phyloP scores from a whole-genome alignment of 1,140 invertebrate genomes.

The Microplitis mediator region DNA sequence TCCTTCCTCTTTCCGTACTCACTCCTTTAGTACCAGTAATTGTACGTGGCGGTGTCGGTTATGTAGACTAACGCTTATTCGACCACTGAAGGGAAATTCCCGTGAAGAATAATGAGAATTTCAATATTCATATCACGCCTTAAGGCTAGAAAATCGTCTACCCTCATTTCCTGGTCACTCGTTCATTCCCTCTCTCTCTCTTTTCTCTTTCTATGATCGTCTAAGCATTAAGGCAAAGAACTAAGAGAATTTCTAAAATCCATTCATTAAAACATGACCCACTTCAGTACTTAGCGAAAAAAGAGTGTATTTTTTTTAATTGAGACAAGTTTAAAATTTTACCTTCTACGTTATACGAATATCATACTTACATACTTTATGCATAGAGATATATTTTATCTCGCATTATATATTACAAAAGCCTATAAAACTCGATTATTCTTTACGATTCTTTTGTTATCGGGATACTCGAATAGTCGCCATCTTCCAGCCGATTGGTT shows the following conservation, averaged over 20 bases:
- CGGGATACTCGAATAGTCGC: constrained; percentile 5
- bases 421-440: constrained; percentile 10
- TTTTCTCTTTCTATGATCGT: background rate
- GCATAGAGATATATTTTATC: too few species aligned
- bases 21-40: background rate
- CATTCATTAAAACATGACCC: constrained; percentile 14
- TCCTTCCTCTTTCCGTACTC: constrained; percentile 6
- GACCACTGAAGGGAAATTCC: constrained; percentile 33
- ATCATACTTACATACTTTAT: too few species aligned
- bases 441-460: constrained; percentile 18
- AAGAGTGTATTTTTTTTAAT: too few species aligned
- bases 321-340: too few species aligned
- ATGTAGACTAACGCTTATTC: too few species aligned
- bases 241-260: background rate
- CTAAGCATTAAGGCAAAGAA: background rate
- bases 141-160: constrained; percentile 20
- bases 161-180: constrained; percentile 9
- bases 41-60: too few species aligned
- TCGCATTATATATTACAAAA: background rate
- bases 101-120: constrained; percentile 54
- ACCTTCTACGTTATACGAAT: too few species aligned
- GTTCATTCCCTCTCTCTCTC: background rate
- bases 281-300: background rate
- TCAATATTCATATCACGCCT: constrained; percentile 56
- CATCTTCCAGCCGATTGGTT: constrained; percentile 26